A percentile compares a stretch with the other conserved stretches of the same genome.
These are phyloP conservation scores for Tromatobia lineatoria DNA, from an alignment of 2,888 invertebrate species.

Conservation along the genomic window DNA sequence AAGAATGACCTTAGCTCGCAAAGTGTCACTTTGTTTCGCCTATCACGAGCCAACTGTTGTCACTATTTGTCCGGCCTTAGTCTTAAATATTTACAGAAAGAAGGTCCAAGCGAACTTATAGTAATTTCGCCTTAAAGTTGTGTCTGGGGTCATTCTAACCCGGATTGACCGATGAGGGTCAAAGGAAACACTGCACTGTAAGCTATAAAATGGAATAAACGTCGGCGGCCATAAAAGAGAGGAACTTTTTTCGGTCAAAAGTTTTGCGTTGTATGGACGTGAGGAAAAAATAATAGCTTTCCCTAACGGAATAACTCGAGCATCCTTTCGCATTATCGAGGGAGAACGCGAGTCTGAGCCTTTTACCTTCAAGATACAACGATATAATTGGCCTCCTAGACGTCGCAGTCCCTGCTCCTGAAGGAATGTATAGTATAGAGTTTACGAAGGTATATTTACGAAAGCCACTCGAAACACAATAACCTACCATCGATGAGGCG, in stretches of 20 bases:
- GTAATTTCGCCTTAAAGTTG: too few relatives aligned
- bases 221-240: not conserved
- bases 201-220: not conserved
- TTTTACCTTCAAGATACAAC: slow-evolving; percentile 63
- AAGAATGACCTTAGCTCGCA: too few relatives aligned
- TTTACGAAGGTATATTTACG: slow-evolving; percentile 46
- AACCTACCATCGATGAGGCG: slow-evolving; percentile 75
- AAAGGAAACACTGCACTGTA: not conserved
- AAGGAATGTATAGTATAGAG: slow-evolving; percentile 52
- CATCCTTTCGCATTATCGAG: slow-evolving; percentile 52
- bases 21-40: too few relatives aligned
- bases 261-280: slow-evolving; percentile 27
- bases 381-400: slow-evolving; percentile 75
- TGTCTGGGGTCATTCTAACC: too few relatives aligned
- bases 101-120: too few relatives aligned
- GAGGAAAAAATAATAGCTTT: slow-evolving; percentile 30
- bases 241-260: not conserved
- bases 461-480: slow-evolving; percentile 77
- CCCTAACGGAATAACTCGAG: slow-evolving; percentile 58
- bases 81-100: too few relatives aligned
- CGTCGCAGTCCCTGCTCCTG: slow-evolving; percentile 53
- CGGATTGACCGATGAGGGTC: too few relatives aligned
- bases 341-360: slow-evolving; percentile 58
- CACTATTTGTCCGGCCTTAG: too few relatives aligned
- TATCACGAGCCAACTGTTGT: too few relatives aligned